Evolutionary conservation across 2,888 invertebrate species (phyloP), one percentile per base, ranked within the genome.

Genomic region (Chouioia cunea): DNA sequence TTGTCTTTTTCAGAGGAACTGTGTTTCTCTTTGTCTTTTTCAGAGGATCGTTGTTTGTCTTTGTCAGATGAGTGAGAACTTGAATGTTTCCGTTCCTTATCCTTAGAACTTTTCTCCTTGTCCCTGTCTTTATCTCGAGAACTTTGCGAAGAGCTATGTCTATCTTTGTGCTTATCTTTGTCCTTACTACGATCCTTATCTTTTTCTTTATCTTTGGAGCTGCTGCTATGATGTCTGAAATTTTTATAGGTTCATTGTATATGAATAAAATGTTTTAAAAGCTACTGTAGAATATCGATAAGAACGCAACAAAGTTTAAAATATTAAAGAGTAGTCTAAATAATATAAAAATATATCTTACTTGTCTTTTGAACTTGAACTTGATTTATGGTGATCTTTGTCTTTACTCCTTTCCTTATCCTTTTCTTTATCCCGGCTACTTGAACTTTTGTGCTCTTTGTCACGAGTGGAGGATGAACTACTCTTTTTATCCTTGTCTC

Each of bases 401-500:
- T 86, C 82, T 53, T 82, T 82, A 65, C 86, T 88, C 77, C 88
- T 88, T 77, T 87, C 88, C 77, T 85, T 87, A 47, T 78, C 79
- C 71, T 82, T 83, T 83, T 82, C 76, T 82, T 85, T 83, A 78
- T 88, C 89, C 77, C 78, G 83, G 20, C 82, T 83, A 52, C 79
- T 80, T 60, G 76, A 77, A 54, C 81, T 82, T 71, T 83, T 83
- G 64, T 83, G 83, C 1, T 85, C 85, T 73, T 83, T 85, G 47
- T 85, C 83, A 76, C 89, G 89, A 70, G 87, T 81, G 10, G 85
- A 89, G 70, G 89, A 89, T 72, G 88, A 83, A 58, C 81, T 82
- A 76, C 89, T 89, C 78, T 87, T 88, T 83, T 89, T 89, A 76
- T 89, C 88, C 77, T 85, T 89, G 66, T 89, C 88, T 77, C 88